Conservation (phyloP, 2,888 invertebrate species). For the Linyphia triangularis region DNA sequence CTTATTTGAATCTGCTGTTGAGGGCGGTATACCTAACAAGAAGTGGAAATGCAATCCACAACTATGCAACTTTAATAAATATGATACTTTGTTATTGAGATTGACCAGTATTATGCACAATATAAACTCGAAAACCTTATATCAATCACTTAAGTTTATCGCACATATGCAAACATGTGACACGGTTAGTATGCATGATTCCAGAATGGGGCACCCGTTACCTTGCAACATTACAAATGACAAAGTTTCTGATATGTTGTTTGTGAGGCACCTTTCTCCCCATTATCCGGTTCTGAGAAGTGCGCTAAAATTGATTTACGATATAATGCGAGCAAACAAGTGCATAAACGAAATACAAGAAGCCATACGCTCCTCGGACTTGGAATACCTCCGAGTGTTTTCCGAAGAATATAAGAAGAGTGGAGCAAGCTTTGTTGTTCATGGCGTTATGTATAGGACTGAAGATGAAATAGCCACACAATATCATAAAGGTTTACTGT, state of each 20-base stretch:
- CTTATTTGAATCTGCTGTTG: no score
- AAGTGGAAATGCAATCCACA: no score
- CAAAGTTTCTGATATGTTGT: not conserved
- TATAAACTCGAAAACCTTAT: no score
- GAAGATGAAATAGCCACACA: not conserved
- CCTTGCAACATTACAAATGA: not conserved
- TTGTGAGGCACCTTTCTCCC: not conserved
- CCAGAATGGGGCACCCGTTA: not conserved
- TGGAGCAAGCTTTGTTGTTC: not conserved
- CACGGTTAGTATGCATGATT: not conserved
- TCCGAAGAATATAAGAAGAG: not conserved
- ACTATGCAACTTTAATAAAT: no score
- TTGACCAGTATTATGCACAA: no score
- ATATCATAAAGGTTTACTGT: no score
- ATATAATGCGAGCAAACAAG: not conserved
- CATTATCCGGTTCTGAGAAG: not conserved
- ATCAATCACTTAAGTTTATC: no score
- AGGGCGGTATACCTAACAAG: no score
- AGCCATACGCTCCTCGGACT: not conserved
- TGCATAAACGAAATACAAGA: not conserved
- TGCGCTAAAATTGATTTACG: not conserved
- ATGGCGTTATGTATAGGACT: not conserved
- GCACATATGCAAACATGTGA: not conserved
- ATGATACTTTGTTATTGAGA: no score
- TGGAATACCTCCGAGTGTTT: not conserved